phyloP scores from a whole-genome alignment of 2,113 vertebrate genomes.

The Corvus moneduloides region DNA sequence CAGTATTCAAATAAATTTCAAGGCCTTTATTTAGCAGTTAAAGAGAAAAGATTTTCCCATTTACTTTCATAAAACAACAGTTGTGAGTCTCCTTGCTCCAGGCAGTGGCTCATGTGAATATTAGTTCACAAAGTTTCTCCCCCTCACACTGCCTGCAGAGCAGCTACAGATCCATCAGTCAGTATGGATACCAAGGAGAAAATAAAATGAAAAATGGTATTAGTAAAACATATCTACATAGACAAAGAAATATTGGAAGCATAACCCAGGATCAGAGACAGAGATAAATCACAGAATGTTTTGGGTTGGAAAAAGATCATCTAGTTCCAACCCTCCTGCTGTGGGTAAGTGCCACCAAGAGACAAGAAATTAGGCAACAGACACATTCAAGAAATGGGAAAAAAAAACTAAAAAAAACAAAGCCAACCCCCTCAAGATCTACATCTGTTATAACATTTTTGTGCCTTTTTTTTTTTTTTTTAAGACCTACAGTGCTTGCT shows the following conservation, averaged over 20 bases:
- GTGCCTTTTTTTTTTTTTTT: neutral
- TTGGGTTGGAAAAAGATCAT: neutral
- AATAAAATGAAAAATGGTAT: neutral
- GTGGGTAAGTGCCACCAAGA: neutral
- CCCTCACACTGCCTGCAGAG: neutral
- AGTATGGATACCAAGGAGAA: neutral
- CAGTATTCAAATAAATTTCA: neutral
- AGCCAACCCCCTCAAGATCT: neutral
- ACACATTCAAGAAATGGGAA: neutral
- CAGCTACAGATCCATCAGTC: neutral
- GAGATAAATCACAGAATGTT: neutral
- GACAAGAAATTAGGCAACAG: neutral
- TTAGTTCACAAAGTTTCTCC: neutral
- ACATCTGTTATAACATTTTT: neutral
- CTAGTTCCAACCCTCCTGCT: neutral
- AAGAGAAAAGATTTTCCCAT: neutral
- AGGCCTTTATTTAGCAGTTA: neutral
- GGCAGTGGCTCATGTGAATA: neutral
- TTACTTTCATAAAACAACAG: neutral
- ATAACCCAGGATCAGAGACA: neutral
- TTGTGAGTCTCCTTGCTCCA: neutral
- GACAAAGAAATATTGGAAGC: neutral
- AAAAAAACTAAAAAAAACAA: neutral
- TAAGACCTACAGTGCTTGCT: neutral
- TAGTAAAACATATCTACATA: neutral